Evolutionary conservation across 2,113 vertebrate species (phyloP).

Genomic region (Semicossyphus pulcher): DNA sequence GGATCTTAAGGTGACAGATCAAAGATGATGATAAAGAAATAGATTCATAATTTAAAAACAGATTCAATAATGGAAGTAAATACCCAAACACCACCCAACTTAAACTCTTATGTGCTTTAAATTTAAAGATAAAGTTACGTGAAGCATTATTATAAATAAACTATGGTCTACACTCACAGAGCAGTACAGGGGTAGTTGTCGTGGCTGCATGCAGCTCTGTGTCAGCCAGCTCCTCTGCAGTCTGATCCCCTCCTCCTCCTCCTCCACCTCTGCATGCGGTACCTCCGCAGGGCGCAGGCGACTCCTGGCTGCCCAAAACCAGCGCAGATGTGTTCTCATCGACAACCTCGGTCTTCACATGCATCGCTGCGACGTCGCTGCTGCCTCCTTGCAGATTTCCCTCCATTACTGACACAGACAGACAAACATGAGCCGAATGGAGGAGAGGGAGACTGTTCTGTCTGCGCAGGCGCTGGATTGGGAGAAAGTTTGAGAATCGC

Average conservation of each 20-base stretch:
- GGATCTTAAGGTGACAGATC: conserved; percentile 53
- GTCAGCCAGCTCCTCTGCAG: conserved; percentile 67
- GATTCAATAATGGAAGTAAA: too few species aligned
- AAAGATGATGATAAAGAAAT: not conserved
- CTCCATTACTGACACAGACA: conserved; percentile 54
- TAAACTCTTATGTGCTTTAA: too few species aligned
- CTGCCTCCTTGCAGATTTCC: conserved; percentile 32
- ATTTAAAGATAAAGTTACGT: too few species aligned
- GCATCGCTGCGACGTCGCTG: conserved; percentile 42
- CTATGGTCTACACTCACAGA: conserved; percentile 69
- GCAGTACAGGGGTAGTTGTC: conserved; percentile 55
- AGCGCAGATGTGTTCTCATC: conserved; percentile 68
- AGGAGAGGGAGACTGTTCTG: not conserved
- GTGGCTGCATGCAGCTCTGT: conserved; percentile 51
- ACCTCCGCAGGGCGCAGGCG: conserved; percentile 74
- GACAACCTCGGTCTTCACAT: conserved; percentile 68
- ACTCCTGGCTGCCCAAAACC: conserved; percentile 58
- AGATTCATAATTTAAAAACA: not conserved
- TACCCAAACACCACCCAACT: too few species aligned
- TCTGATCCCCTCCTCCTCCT: conserved; percentile 57
- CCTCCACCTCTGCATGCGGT: conserved; percentile 64
- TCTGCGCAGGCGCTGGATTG: conserved; percentile 69
- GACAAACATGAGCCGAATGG: not conserved
- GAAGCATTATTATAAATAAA: not conserved
- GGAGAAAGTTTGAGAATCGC: conserved; percentile 64